Evolutionary conservation across 64 coral and sea anemone genomes (phyloP).

Genomic region (Stichodactyla mertensii): DNA sequence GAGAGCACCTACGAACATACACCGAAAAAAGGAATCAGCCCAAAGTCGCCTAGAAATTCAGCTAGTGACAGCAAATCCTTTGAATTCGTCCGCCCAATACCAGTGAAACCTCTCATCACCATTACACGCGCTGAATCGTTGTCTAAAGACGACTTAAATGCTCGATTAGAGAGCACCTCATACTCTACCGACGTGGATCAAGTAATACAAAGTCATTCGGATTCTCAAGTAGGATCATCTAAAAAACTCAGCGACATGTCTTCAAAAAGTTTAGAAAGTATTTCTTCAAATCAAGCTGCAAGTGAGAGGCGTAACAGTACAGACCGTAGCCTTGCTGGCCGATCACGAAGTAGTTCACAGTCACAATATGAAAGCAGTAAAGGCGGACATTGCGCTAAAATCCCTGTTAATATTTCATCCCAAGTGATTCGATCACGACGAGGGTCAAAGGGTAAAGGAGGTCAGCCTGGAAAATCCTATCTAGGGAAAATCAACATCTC

Average conservation of each 20-base stretch:
- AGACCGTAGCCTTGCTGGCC: constrained; percentile 45
- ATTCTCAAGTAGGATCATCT: constrained; percentile 68
- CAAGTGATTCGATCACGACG: constrained; percentile 77
- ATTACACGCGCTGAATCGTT: constrained; percentile 85
- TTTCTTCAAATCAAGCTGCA: constrained; percentile 26
- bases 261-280: constrained; percentile 46
- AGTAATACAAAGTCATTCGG: constrained; percentile 71
- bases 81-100: constrained; percentile 95
- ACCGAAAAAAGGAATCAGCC: constrained; percentile 44
- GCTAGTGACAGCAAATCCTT: constrained; percentile 87
- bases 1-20: constrained; percentile 90
- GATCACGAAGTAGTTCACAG: constrained; percentile 6
- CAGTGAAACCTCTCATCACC: constrained; percentile 81
- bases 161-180: constrained; percentile 61
- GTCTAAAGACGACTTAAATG: constrained; percentile 80
- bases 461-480: constrained; percentile 6
- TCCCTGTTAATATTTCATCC: constrained; percentile 82
- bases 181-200: constrained; percentile 56
- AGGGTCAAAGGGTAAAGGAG: constrained; percentile 47
- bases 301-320: constrained; percentile 67
- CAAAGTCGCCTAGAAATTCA: constrained; percentile 63
- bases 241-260: constrained; percentile 47
- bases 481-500: constrained; percentile 75
- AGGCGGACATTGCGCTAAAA: constrained; percentile 48
- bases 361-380: constrained; percentile 3